Percentiles rank a stretch among this genome's conserved stretches.
phyloP scores from a whole-genome alignment of 2,888 invertebrate species.

The Cantharis flavilabris region DNA sequence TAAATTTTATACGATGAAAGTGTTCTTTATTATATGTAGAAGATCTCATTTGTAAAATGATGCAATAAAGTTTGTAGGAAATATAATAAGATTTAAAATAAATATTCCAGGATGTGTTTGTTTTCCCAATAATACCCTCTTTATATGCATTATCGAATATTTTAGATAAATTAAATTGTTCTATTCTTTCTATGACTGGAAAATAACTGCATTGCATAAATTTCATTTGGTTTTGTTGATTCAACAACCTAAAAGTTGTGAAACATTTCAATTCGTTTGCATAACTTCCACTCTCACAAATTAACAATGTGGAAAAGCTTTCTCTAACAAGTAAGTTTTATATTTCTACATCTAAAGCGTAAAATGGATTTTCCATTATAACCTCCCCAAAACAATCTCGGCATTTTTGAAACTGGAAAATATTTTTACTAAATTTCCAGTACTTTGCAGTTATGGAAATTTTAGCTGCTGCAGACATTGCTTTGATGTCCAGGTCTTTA shows the following conservation, averaged over 20 bases:
- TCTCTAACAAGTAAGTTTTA: background rate
- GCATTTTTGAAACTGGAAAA: background rate
- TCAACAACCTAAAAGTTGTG: background rate
- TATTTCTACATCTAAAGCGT: background rate
- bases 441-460: background rate
- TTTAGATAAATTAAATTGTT: background rate
- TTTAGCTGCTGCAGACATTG: too few species aligned
- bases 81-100: background rate
- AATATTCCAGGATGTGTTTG: background rate
- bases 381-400: background rate
- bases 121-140: background rate
- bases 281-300: background rate
- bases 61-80: background rate
- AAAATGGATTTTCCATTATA: background rate
- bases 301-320: background rate
- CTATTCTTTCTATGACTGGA: background rate
- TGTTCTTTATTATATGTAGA: slow-evolving; percentile 1
- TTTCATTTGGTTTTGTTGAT: background rate
- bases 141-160: background rate
- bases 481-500: too few species aligned
- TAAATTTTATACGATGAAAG: slow-evolving; percentile 21
- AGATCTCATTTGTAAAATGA: slow-evolving; percentile 1
- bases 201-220: background rate
- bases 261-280: background rate
- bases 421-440: background rate